A percentile compares a stretch with the other conserved stretches of the same genome.
phyloP scores from a whole-genome alignment of 2,797 vertebrate species.

The Melanotaenia pygmaea region DNA sequence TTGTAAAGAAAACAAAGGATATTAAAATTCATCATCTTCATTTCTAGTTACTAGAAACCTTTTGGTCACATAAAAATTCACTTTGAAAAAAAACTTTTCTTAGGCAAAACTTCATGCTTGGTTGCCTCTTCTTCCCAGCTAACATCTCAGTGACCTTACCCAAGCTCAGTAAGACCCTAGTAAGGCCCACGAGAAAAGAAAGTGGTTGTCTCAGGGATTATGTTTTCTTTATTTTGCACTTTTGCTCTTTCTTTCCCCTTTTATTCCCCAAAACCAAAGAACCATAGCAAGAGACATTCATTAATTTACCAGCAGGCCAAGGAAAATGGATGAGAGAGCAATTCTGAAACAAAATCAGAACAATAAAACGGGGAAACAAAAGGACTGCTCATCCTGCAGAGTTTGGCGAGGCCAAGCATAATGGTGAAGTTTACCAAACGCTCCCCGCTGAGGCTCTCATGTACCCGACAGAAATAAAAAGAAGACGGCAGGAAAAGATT shows the following conservation, averaged over 20 bases:
- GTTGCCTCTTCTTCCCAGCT: not conserved
- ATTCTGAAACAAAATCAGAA: slow-evolving; percentile 58
- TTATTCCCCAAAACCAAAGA: slow-evolving; percentile 39
- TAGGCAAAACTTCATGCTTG: not conserved
- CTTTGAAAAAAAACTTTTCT: not conserved
- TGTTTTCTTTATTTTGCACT: slow-evolving; percentile 19
- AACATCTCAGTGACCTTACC: slow-evolving; percentile 17
- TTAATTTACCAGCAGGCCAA: slow-evolving; percentile 42
- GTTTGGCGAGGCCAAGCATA: slow-evolving; percentile 27
- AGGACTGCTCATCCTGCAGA: slow-evolving; percentile 44
- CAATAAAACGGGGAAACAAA: slow-evolving; percentile 57
- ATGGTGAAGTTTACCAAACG: slow-evolving; percentile 44
- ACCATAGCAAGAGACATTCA: slow-evolving; percentile 41
- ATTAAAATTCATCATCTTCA: not conserved
- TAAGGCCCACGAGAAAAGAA: slow-evolving; percentile 1
- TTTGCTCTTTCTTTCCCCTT: slow-evolving; percentile 22
- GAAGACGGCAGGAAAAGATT: slow-evolving; percentile 24
- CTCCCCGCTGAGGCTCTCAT: slow-evolving; percentile 31
- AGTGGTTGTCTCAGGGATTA: slow-evolving; percentile 18
- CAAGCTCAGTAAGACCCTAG: slow-evolving; percentile 7
- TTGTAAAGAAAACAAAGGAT: not conserved
- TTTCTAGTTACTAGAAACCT: not conserved
- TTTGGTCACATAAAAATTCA: not conserved
- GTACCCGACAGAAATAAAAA: slow-evolving; percentile 38
- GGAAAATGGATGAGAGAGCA: slow-evolving; percentile 49